A percentile compares a stretch with the other conserved stretches of the same genome.
phyloP scores from a whole-genome alignment of 2,113 vertebrate species.

The Syrmaticus mikado region DNA sequence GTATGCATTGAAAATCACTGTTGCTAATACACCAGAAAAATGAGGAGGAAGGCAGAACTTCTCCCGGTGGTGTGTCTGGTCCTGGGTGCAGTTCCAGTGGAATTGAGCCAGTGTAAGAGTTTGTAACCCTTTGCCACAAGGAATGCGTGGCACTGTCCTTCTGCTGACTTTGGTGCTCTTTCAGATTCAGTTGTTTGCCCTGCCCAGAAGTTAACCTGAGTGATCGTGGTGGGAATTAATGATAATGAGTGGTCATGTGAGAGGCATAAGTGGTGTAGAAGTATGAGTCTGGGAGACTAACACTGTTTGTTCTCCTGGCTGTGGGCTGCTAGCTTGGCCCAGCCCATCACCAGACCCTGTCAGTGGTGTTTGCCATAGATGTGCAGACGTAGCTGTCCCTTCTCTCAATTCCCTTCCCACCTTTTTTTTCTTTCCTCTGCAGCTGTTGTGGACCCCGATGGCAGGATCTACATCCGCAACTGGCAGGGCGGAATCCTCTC shows the following conservation, averaged over 20 bases:
- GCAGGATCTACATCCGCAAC: conserved; percentile 91
- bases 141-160: neutral
- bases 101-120: neutral
- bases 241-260: fast-evolving
- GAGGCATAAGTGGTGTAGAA: neutral
- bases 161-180: neutral
- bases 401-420: neutral
- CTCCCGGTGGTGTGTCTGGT: neutral
- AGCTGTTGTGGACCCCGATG: conserved; percentile 93
- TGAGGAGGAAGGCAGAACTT: neutral
- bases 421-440: neutral
- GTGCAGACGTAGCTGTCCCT: neutral
- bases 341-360: neutral
- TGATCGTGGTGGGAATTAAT: neutral
- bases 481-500: conserved; percentile 97
- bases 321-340: neutral
- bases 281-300: neutral
- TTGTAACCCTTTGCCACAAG: neutral
- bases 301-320: neutral
- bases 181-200: neutral
- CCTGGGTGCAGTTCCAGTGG: neutral
- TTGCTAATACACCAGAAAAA: neutral
- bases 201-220: neutral
- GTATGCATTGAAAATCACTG: neutral
- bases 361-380: fast-evolving